Conservation (phyloP, 2,797 vertebrate genomes). For the Sitta carolinensis region DNA sequence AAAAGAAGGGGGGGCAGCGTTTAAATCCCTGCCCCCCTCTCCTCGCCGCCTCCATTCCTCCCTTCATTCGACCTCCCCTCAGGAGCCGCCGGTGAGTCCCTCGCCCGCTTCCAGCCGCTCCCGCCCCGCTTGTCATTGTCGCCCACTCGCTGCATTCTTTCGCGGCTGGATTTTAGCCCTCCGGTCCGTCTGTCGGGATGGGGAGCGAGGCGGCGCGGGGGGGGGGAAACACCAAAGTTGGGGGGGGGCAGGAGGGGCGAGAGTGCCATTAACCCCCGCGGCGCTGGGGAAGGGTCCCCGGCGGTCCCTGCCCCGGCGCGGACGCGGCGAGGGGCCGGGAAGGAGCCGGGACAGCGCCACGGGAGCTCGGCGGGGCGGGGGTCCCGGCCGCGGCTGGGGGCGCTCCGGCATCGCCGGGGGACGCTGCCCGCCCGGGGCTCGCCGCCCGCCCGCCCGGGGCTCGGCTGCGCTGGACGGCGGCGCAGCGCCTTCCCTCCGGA, state of each 20-base stretch:
- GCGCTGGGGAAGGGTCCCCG: background rate
- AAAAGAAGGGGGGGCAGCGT: background rate
- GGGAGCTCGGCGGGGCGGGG: background rate
- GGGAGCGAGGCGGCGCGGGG: background rate
- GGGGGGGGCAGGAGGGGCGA: background rate
- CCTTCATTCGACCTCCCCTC: slow-evolving; percentile 44
- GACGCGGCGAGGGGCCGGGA: background rate
- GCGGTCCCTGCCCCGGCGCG: background rate
- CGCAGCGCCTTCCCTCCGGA: background rate
- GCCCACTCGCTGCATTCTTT: background rate
- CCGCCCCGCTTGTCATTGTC: slow-evolving; percentile 30
- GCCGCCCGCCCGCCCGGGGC: background rate
- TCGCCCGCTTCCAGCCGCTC: slow-evolving; percentile 17
- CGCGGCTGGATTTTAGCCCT: background rate
- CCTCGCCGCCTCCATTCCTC: slow-evolving; percentile 35
- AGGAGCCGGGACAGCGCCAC: background rate
- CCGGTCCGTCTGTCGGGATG: background rate
- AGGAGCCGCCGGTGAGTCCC: slow-evolving; percentile 40
- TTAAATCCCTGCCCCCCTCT: slow-evolving; percentile 54
- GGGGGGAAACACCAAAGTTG: background rate
- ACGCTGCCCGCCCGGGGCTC: background rate
- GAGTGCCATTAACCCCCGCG: background rate
- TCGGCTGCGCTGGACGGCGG: background rate
- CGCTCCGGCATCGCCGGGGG: background rate
- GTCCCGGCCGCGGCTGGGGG: background rate